Percentiles rank a stretch among this genome's conserved stretches.
phyloP scores from a whole-genome alignment of 1,140 invertebrate genomes.

The Ostrea denselamellosa region DNA sequence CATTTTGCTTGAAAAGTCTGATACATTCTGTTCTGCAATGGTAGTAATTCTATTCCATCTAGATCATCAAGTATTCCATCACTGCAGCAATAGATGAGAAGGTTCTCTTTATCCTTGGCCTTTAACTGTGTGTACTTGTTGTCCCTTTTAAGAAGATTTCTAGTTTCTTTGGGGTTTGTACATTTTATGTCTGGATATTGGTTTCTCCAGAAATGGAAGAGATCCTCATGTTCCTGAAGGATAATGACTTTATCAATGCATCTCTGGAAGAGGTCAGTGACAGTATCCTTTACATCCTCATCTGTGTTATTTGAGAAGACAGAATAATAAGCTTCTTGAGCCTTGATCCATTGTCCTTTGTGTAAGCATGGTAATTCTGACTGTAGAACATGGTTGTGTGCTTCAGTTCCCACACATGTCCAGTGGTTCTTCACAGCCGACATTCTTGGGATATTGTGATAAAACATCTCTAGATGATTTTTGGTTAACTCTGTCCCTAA shows the following conservation, averaged over 20 bases:
- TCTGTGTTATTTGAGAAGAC: constrained; percentile 5
- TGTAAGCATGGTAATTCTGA: not conserved
- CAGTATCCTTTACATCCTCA: not conserved
- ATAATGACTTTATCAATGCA: not conserved
- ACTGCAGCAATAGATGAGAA: not conserved
- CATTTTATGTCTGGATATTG: not conserved
- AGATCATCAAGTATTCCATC: constrained; percentile 2
- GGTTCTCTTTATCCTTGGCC: not conserved
- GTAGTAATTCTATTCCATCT: constrained; percentile 1
- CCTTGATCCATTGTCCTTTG: not conserved
- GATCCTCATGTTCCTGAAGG: not conserved
- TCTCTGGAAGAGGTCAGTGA: not conserved
- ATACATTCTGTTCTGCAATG: not conserved
- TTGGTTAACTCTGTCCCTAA: not conserved
- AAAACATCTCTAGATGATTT: not conserved
- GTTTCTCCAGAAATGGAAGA: not conserved
- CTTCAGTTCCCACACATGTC: not conserved
- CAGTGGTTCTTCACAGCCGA: not conserved
- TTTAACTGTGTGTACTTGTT: not conserved
- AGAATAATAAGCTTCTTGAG: not conserved
- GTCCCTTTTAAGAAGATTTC: not conserved
- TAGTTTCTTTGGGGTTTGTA: constrained; percentile 1
- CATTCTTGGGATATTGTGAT: constrained; percentile 1
- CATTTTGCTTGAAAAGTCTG: not conserved
- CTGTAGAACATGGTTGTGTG: not conserved